These are phyloP conservation scores for Nomada ferruginata DNA, from an alignment of 2,888 invertebrate species.

Conservation along the genomic window DNA sequence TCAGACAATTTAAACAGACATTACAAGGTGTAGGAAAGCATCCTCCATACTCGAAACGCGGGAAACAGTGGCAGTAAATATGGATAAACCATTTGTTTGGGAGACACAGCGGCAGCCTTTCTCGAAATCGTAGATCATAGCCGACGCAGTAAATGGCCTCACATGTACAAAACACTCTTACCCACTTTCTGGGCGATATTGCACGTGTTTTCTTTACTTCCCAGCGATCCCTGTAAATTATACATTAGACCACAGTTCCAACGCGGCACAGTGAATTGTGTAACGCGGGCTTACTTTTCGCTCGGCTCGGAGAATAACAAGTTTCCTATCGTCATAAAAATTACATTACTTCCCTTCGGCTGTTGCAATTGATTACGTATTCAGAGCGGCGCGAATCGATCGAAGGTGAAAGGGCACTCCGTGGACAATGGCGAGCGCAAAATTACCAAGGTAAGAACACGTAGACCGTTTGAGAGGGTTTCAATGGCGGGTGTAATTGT, in stretches of 20 bases:
- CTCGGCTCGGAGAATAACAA: too few species aligned
- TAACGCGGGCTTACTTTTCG: too few species aligned
- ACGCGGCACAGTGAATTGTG: too few species aligned
- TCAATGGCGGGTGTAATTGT: conserved; percentile 11
- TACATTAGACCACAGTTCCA: neutral
- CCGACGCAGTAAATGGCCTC: conserved; percentile 2
- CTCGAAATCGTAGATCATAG: conserved; percentile 14
- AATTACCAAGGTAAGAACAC: neutral
- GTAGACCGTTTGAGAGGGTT: neutral
- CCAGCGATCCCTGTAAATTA: neutral
- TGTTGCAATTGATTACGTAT: conserved; percentile 7
- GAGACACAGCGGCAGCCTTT: neutral
- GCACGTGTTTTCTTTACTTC: neutral
- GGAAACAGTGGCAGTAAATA: conserved; percentile 13
- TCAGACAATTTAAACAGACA: neutral
- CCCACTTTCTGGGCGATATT: conserved; percentile 5
- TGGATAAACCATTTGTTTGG: conserved; percentile 12
- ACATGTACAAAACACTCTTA: conserved; percentile 2
- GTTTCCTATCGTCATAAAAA: neutral
- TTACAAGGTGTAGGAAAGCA: neutral
- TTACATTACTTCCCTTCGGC: neutral
- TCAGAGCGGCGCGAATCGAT: neutral
- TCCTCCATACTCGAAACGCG: neutral
- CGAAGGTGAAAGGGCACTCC: neutral
- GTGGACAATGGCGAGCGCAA: neutral